phyloP scores from a whole-genome alignment of 2,113 vertebrate genomes.

The Apaloderma vittatum region DNA sequence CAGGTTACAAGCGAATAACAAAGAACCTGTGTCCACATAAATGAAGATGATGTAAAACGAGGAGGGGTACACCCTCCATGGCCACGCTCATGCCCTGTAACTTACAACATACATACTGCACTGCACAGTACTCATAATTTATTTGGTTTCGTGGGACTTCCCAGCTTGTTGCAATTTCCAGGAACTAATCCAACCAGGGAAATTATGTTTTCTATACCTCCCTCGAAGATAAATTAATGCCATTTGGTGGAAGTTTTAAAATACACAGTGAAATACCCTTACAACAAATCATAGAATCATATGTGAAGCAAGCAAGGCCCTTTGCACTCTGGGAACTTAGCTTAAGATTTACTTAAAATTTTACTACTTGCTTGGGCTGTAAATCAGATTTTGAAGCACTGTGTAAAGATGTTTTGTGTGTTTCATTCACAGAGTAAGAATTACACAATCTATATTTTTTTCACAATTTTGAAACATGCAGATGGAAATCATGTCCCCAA shows the following conservation, averaged over 20 bases:
- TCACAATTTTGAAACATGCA: background rate
- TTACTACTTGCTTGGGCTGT: background rate
- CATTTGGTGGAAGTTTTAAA: background rate
- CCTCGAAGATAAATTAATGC: background rate
- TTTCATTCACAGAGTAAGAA: background rate
- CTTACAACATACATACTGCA: background rate
- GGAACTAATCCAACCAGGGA: background rate
- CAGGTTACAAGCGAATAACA: background rate
- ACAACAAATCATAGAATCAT: too few relatives aligned
- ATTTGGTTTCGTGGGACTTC: background rate
- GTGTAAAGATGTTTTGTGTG: background rate
- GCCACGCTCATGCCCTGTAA: background rate
- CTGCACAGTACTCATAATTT: background rate
- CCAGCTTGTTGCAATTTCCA: background rate
- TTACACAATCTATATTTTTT: background rate
- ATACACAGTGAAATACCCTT: background rate
- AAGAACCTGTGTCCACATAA: background rate
- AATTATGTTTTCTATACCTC: background rate
- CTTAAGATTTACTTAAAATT: background rate
- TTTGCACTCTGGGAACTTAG: background rate
- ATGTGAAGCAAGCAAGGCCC: background rate
- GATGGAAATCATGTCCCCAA: background rate
- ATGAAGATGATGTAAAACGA: background rate
- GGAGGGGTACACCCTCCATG: background rate
- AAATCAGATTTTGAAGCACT: background rate